A percentile compares a stretch with the other conserved stretches of the same genome.
These are phyloP conservation scores for Heterodera carotae DNA, from an alignment of 1,140 invertebrate genomes.

Conservation along the genomic window DNA sequence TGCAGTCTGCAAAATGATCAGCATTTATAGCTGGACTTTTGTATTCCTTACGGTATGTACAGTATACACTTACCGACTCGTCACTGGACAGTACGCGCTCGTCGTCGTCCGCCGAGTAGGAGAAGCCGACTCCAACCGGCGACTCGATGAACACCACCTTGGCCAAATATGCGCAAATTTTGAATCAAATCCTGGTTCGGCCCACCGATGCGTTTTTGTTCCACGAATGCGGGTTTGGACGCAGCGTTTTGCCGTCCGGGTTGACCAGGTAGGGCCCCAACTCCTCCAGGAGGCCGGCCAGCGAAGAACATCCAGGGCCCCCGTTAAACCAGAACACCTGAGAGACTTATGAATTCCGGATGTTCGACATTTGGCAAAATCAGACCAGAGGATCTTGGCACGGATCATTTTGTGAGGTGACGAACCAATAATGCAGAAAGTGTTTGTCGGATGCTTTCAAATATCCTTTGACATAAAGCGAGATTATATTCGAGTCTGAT, in stretches of 20 bases:
- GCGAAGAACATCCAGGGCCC: conserved; percentile 70
- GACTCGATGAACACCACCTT: conserved; percentile 57
- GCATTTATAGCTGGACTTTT: not conserved
- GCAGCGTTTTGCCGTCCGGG: conserved; percentile 65
- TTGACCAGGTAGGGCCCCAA: conserved; percentile 69
- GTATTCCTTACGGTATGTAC: too few relatives aligned
- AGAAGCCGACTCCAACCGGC: conserved; percentile 48
- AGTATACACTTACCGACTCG: conserved; percentile 28
- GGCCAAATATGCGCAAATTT: conserved; percentile 38
- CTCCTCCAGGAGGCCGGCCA: conserved; percentile 69
- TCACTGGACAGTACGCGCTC: conserved; percentile 36
- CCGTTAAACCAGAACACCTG: conserved; percentile 71
- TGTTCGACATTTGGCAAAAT: conserved; percentile 52
- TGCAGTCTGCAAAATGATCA: conserved; percentile 51
- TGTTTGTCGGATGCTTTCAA: conserved; percentile 24
- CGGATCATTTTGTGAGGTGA: conserved; percentile 67
- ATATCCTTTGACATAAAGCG: conserved; percentile 19
- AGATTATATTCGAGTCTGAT: not conserved
- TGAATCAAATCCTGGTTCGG: not conserved
- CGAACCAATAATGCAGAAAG: conserved; percentile 67
- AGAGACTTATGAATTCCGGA: not conserved
- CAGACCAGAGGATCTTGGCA: conserved; percentile 67
- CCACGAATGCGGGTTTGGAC: conserved; percentile 56
- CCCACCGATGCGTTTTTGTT: conserved; percentile 58
- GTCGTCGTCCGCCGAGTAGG: conserved; percentile 27